Evolutionary conservation across 2,888 invertebrate genomes (phyloP).

Genomic region (Endotricha flammealis): DNA sequence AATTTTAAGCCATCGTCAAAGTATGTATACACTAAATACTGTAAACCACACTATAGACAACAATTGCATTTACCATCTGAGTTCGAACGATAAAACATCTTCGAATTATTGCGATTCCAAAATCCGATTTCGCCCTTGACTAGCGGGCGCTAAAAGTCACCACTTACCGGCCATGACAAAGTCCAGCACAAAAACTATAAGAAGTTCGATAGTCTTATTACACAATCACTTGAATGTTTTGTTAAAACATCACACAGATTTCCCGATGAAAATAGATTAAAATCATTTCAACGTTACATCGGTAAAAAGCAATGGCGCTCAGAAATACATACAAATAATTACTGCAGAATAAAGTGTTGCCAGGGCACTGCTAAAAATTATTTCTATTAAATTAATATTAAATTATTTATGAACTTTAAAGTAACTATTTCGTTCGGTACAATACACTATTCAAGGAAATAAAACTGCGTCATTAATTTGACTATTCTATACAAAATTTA

Average conservation of each 20-base stretch:
- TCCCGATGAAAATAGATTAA: conserved; percentile 79
- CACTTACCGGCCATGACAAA: conserved; percentile 91
- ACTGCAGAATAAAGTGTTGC: conserved; percentile 68
- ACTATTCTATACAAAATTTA: too few species aligned
- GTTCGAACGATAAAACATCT: conserved; percentile 80
- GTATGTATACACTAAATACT: conserved; percentile 67
- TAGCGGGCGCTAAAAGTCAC: conserved; percentile 77
- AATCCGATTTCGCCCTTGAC: conserved; percentile 78
- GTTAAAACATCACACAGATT: conserved; percentile 77
- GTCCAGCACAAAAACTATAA: conserved; percentile 77
- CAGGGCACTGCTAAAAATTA: conserved; percentile 27
- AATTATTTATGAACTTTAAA: too few species aligned
- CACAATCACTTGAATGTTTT: conserved; percentile 73
- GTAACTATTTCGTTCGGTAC: too few species aligned
- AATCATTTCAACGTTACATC: conserved; percentile 78
- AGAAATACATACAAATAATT: conserved; percentile 72
- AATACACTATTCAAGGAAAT: too few species aligned
- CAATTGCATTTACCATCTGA: conserved; percentile 79
- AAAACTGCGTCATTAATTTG: too few species aligned
- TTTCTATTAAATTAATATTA: conserved; percentile 3
- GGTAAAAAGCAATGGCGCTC: conserved; percentile 78
- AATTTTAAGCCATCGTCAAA: conserved; percentile 61
- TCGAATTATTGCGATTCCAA: conserved; percentile 76
- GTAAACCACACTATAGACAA: conserved; percentile 74
- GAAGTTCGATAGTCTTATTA: conserved; percentile 72